Evolutionary conservation across 2,888 invertebrate species (phyloP).

Genomic region (Phengaris alcon): DNA sequence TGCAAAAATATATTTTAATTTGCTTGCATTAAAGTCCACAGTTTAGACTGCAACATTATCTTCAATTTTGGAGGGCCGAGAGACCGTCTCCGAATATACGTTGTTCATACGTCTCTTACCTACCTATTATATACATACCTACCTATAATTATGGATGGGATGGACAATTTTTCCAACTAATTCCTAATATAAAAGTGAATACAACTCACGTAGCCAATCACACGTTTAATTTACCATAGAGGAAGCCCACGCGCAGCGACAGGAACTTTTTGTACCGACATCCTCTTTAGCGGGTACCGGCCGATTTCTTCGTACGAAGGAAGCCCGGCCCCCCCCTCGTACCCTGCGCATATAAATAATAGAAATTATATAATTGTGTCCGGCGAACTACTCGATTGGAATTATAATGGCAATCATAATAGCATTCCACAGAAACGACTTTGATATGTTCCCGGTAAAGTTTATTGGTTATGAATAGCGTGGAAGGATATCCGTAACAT

Average conservation of each 20-base stretch:
- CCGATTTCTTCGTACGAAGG: conserved; percentile 68
- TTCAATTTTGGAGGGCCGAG: no score
- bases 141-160: no score
- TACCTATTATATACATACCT: no score
- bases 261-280: conserved; percentile 71
- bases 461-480: no score
- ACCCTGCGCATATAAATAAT: conserved; percentile 75
- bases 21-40: no score
- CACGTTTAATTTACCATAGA: conserved; percentile 65
- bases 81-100: no score
- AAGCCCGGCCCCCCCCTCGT: conserved; percentile 45
- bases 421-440: conserved; percentile 48
- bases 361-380: conserved; percentile 77
- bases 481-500: no score
- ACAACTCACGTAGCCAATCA: conserved; percentile 49
- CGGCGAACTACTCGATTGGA: conserved; percentile 61
- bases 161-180: no score
- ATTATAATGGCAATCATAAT: conserved; percentile 66
- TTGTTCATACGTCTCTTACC: no score
- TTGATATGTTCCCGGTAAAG: conserved; percentile 9
- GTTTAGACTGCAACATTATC: no score
- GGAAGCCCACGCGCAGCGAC: conserved; percentile 60
- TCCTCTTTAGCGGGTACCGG: conserved; percentile 70
- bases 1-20: no score
- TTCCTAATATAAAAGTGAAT: neutral